A percentile compares a stretch with the other conserved stretches of the same genome.
phyloP scores from a whole-genome alignment of 2,113 vertebrate species.

The Oophaga pumilio region DNA sequence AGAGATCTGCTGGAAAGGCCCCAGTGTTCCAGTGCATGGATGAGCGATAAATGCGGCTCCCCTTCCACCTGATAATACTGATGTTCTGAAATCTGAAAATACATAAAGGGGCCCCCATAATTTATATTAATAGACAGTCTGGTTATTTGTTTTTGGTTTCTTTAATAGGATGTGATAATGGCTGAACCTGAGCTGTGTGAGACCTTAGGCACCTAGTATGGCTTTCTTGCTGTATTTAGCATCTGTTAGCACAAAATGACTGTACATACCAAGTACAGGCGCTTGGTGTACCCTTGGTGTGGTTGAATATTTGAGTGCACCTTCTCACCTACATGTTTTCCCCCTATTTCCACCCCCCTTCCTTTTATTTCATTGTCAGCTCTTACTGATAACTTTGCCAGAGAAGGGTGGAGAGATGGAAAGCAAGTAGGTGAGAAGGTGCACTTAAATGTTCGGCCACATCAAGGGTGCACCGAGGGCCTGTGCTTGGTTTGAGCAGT shows the following conservation, averaged over 20 bases:
- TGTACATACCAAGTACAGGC: too few relatives aligned
- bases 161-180: neutral
- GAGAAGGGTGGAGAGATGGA: too few relatives aligned
- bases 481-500: too few relatives aligned
- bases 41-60: slow-evolving; percentile 81
- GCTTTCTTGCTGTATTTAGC: neutral
- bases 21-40: slow-evolving; percentile 74
- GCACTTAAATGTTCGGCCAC: too few relatives aligned
- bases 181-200: neutral
- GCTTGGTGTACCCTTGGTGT: too few relatives aligned
- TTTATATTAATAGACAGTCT: neutral
- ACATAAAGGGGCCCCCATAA: neutral
- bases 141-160: neutral
- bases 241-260: too few relatives aligned
- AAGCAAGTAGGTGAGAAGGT: too few relatives aligned
- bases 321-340: neutral
- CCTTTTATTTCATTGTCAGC: too few relatives aligned
- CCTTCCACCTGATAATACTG: slow-evolving; percentile 80
- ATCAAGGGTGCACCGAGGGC: too few relatives aligned
- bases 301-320: too few relatives aligned
- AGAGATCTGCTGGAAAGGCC: slow-evolving; percentile 75
- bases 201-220: neutral
- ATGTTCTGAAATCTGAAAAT: slow-evolving; percentile 75
- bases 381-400: too few relatives aligned
- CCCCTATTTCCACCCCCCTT: too few relatives aligned